phyloP scores from a whole-genome alignment of 1,140 invertebrate species.

The Coptotermes formosanus region DNA sequence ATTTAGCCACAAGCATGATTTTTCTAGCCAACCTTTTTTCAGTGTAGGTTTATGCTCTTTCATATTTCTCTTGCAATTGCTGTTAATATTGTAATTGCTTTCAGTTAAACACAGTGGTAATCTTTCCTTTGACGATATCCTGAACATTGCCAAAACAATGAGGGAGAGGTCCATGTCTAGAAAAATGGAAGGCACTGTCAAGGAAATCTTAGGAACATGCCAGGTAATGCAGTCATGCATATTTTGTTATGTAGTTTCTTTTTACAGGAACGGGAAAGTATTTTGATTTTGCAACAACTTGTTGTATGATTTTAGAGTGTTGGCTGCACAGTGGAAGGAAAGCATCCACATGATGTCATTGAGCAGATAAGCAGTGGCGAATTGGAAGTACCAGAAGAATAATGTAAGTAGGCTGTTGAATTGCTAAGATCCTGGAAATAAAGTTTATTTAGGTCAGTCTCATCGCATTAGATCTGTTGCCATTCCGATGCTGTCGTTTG shows the following conservation, averaged over 20 bases:
- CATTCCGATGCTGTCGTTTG: neutral
- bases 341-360: slow-evolving; percentile 91
- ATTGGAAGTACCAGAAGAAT: slow-evolving; percentile 81
- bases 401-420: slow-evolving; percentile 41
- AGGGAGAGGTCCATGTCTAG: slow-evolving; percentile 92
- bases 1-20: no score
- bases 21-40: no score
- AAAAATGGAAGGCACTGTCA: slow-evolving; percentile 87
- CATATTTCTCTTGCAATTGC: no score
- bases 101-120: slow-evolving; percentile 98
- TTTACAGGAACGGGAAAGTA: neutral
- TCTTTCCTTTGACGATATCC: slow-evolving; percentile 88
- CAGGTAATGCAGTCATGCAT: slow-evolving; percentile 52
- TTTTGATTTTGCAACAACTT: neutral
- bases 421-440: neutral
- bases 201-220: slow-evolving; percentile 96
- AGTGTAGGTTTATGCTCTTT: no score
- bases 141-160: slow-evolving; percentile 91
- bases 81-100: slow-evolving; percentile 44
- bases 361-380: slow-evolving; percentile 86
- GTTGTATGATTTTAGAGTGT: slow-evolving; percentile 63
- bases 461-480: neutral
- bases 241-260: neutral
- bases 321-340: slow-evolving; percentile 86
- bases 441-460: neutral